Percentiles rank a stretch among this genome's conserved stretches.
Conservation (phyloP, 2,888 invertebrate species). For the Andrena chrysosceles region DNA sequence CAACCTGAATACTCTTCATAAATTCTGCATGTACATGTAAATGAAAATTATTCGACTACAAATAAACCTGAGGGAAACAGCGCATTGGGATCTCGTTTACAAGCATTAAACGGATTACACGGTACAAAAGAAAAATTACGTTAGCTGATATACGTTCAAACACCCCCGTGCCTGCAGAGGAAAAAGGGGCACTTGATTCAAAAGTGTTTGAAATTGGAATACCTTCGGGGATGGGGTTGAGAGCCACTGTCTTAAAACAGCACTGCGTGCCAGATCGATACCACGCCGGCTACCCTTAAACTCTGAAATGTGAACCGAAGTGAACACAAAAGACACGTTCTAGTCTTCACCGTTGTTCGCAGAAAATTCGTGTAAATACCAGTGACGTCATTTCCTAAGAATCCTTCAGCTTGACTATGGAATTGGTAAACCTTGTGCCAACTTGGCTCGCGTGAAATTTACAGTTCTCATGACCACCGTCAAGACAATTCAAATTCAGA, state of each 20-base stretch:
- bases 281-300: constrained; percentile 79
- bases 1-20: neutral
- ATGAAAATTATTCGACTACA: neutral
- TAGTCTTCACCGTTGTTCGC: constrained; percentile 14
- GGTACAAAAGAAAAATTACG: constrained; percentile 7
- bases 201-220: constrained; percentile 42
- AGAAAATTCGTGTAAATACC: neutral
- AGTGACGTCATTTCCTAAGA: neutral
- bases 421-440: neutral
- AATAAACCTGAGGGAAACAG: neutral
- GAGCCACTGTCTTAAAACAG: constrained; percentile 80
- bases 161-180: neutral
- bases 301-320: constrained; percentile 77
- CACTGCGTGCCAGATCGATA: constrained; percentile 81
- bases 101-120: neutral
- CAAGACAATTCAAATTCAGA: constrained; percentile 6
- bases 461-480: neutral
- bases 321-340: constrained; percentile 64
- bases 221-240: constrained; percentile 67
- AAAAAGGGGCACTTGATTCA: constrained; percentile 27
- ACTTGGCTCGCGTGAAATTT: neutral
- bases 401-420: neutral
- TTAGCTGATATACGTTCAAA: neutral
- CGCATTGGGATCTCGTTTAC: neutral
- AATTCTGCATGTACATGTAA: neutral